Evolutionary conservation across 2,888 invertebrate species (phyloP), one percentile per base, ranked within the genome.

Genomic region (Apocheima hispidaria): DNA sequence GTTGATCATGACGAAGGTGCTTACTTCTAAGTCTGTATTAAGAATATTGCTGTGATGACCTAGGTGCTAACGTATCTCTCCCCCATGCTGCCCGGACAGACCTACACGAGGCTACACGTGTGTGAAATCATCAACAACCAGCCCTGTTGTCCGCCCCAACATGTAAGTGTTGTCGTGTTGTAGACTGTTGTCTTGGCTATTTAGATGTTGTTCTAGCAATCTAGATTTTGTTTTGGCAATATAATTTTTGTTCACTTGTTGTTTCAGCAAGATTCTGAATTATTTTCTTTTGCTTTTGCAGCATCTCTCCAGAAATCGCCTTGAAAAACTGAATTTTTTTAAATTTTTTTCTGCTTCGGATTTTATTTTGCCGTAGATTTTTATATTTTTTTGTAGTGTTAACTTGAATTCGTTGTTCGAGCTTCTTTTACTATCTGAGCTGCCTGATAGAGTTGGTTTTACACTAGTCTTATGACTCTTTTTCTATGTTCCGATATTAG

Each of bases 61-160:
- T 82, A 90, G 87, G 86, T 90, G 75, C 82, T 91, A 85, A 79
- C 75, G 61, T 83, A 82, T 86, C 83, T 88, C 76, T 83, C 73
- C 70, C 78, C 78, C 83, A 87, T 78, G 92, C 92, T 87, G 90
- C 90, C 83, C 78, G 90, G 89, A 89, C 96, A 97, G 97, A 97
- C 96, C 71, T 97, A 97, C 94, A 97, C 97, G 81, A 96, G 97
- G 86, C 95, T 97, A 73, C 97, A 97, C 93, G 97, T 97, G 87
- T 97, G 97, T 93, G 96, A 96, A 83, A 90, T 95, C 82, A 95
- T 96, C 94, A 96, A 96, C 95, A 96, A 96, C 89, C 94, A 95
- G 78, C 96, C 95, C 73, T 97, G 97, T 95, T 97, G 97, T 94
- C 96, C 96, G 70, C 95, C 96, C 18, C 92, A 90, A 75, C 86